phyloP scores from a whole-genome alignment of 2,888 invertebrate genomes.

The Meta bourneti region DNA sequence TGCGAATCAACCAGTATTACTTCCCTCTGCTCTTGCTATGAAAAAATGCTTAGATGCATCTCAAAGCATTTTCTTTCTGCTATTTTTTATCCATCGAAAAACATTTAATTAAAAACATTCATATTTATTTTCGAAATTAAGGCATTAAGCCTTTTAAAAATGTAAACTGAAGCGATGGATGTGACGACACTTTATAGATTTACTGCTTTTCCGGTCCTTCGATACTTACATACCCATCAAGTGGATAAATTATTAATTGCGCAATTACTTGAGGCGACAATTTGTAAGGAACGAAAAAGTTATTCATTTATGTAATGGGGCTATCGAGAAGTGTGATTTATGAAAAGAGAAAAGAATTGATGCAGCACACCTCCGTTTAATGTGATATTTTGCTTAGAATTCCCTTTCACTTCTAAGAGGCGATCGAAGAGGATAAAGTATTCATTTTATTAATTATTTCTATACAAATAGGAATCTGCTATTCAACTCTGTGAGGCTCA shows the following conservation, averaged over 20 bases:
- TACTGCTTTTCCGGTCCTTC: background rate
- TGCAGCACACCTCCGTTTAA: background rate
- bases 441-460: too few species aligned
- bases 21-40: too few species aligned
- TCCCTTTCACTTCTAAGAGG: background rate
- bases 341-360: background rate
- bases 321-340: constrained; percentile 28
- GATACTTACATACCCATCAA: background rate
- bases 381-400: background rate
- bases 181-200: background rate
- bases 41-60: too few species aligned
- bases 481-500: too few species aligned
- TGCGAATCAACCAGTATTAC: too few species aligned
- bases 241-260: constrained; percentile 42
- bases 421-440: too few species aligned
- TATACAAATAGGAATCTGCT: too few species aligned
- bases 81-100: too few species aligned
- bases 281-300: constrained; percentile 17
- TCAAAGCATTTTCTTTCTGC: too few species aligned
- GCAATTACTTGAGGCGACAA: constrained; percentile 29
- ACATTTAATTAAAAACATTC: too few species aligned
- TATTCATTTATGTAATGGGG: constrained; percentile 26
- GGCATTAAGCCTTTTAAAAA: too few species aligned
- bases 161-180: too few species aligned
- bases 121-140: background rate